Evolutionary conservation across 2,113 vertebrate species (phyloP).

Genomic region (Arothron firmamentum): DNA sequence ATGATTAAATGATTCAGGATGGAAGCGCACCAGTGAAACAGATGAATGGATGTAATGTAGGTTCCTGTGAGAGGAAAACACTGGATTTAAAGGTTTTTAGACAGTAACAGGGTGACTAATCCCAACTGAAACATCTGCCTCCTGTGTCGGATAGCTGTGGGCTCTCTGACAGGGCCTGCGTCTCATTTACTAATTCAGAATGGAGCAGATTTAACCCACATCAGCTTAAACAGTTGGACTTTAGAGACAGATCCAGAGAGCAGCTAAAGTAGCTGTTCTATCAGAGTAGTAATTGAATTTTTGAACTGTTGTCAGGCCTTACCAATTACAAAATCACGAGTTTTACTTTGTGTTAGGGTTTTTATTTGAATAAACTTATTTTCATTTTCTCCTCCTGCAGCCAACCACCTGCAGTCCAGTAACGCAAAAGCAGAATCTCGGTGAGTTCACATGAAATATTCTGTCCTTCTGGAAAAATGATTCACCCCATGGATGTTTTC

Average conservation of each 20-base stretch:
- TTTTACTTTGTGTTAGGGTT: neutral
- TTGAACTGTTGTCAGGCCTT: too few species aligned
- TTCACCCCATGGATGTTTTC: too few species aligned
- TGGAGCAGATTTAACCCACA: neutral
- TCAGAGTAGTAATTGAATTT: too few species aligned
- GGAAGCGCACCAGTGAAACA: neutral
- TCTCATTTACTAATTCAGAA: neutral
- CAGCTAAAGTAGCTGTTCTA: too few species aligned
- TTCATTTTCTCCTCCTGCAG: conserved; percentile 40
- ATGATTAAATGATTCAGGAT: conserved; percentile 17
- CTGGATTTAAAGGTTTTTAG: too few species aligned
- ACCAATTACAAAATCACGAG: neutral
- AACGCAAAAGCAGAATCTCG: conserved; percentile 39
- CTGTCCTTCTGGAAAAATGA: neutral
- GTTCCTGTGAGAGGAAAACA: too few species aligned
- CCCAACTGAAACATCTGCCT: conserved; percentile 14
- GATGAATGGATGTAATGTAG: neutral
- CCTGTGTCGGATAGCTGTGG: neutral
- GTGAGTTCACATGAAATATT: conserved; percentile 40
- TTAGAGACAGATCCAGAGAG: too few species aligned
- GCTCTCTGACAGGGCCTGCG: neutral
- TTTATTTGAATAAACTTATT: neutral
- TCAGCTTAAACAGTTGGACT: too few species aligned
- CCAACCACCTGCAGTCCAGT: conserved; percentile 60
- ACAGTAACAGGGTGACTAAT: neutral